phyloP scores from a whole-genome alignment of 2,888 invertebrate species.

The Parascotia fuliginaria region DNA sequence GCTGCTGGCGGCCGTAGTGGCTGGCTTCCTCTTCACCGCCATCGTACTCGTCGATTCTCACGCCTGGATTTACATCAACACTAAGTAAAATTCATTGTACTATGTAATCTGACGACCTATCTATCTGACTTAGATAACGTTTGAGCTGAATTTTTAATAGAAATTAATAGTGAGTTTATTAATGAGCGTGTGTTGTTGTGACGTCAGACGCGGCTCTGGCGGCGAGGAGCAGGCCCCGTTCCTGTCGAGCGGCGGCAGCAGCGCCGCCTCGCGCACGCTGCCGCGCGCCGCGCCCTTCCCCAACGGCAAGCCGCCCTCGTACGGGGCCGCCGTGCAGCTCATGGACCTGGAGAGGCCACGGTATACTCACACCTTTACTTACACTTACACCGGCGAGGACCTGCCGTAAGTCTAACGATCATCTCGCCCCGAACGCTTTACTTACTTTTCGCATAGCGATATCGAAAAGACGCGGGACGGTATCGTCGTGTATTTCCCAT shows the following conservation, averaged over 20 bases:
- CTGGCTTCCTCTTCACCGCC: conserved; percentile 95
- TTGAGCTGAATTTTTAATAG: too few species aligned
- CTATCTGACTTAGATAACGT: too few species aligned
- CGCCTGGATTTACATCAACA: conserved; percentile 98
- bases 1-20: conserved; percentile 93
- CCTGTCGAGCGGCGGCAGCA: conserved; percentile 85
- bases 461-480: neutral
- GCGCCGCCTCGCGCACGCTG: conserved; percentile 81
- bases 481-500: too few species aligned
- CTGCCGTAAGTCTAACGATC: conserved; percentile 10
- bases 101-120: too few species aligned
- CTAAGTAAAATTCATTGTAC: conserved; percentile 84
- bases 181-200: neutral
- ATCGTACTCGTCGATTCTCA: conserved; percentile 98
- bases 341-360: conserved; percentile 74
- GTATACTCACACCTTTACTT: conserved; percentile 39
- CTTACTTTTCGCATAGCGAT: neutral
- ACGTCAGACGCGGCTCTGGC: conserved; percentile 89
- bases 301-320: conserved; percentile 86
- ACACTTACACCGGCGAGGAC: conserved; percentile 14
- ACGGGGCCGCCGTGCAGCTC: conserved; percentile 86
- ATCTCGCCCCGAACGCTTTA: neutral
- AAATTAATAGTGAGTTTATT: too few species aligned
- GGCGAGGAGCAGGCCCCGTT: conserved; percentile 95
- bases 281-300: conserved; percentile 87